Evolutionary conservation across 2,113 vertebrate species (phyloP).

Genomic region (Campylomormyrus numenius): DNA sequence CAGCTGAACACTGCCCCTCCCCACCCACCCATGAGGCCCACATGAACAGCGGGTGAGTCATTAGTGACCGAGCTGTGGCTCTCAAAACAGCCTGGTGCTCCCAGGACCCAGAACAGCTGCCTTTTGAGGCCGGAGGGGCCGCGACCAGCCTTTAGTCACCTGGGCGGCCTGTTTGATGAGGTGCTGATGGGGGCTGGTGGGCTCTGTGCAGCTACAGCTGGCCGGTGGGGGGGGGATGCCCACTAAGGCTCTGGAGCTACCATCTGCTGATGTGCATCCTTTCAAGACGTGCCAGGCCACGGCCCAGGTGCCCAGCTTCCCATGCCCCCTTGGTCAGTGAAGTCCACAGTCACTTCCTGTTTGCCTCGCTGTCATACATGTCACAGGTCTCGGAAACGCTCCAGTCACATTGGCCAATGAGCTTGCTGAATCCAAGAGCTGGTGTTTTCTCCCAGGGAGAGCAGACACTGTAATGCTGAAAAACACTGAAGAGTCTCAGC

Average conservation of each 20-base stretch:
- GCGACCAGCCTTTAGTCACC: neutral
- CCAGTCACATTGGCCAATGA: neutral
- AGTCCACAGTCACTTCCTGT: neutral
- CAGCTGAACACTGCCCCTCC: neutral
- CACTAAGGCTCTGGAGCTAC: neutral
- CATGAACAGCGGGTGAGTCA: constrained; percentile 37
- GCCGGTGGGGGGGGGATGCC: neutral
- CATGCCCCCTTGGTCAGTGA: neutral
- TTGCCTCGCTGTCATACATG: neutral
- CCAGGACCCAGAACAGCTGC: neutral
- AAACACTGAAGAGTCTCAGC: neutral
- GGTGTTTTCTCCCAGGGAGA: neutral
- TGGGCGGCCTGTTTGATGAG: constrained; percentile 1
- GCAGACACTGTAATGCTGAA: neutral
- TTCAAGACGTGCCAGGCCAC: constrained; percentile 1
- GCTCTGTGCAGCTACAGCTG: neutral
- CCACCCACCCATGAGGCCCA: neutral
- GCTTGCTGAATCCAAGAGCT: neutral
- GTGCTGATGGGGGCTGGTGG: neutral
- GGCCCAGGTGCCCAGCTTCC: neutral
- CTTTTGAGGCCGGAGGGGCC: neutral
- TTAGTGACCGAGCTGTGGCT: constrained; percentile 18
- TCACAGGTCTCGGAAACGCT: neutral
- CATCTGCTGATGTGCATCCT: neutral
- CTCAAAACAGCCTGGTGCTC: neutral